Percentiles rank a stretch among this genome's conserved stretches.
phyloP scores from a whole-genome alignment of 2,888 invertebrate species.

The Epinotia brunnichana region DNA sequence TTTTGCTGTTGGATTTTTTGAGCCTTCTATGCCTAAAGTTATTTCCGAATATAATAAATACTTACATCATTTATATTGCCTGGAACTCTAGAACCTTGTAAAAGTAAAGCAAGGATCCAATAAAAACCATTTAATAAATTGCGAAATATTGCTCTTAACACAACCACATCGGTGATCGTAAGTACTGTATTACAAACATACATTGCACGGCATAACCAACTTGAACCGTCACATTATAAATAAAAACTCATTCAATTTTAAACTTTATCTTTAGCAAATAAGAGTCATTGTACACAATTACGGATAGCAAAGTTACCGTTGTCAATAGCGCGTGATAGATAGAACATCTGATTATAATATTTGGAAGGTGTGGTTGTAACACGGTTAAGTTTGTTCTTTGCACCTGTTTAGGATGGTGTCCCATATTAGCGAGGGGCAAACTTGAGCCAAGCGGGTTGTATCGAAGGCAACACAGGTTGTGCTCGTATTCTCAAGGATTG shows the following conservation, averaged over 20 bases:
- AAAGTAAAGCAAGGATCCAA: too few relatives aligned
- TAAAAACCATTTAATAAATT: too few relatives aligned
- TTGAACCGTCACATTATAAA: neutral
- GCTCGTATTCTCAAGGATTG: neutral
- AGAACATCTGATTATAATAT: conserved; percentile 21
- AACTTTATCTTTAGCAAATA: neutral
- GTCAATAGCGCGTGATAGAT: conserved; percentile 1
- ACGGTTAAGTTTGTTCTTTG: neutral
- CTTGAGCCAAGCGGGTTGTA: neutral
- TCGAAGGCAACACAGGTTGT: conserved; percentile 11
- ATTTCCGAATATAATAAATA: too few relatives aligned
- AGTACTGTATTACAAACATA: neutral
- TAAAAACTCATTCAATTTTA: neutral
- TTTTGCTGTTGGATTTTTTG: too few relatives aligned
- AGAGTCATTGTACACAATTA: neutral
- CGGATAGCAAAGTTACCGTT: neutral
- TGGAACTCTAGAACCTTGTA: too few relatives aligned
- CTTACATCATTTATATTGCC: too few relatives aligned
- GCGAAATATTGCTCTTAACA: neutral
- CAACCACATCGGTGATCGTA: neutral
- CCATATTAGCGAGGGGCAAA: neutral
- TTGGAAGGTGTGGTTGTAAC: conserved; percentile 6
- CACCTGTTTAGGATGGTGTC: neutral
- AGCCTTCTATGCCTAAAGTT: too few relatives aligned
- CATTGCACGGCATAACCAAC: neutral